Conservation (phyloP, 92 coral and sea anemone genomes). For the Actinernus sp. region DNA sequence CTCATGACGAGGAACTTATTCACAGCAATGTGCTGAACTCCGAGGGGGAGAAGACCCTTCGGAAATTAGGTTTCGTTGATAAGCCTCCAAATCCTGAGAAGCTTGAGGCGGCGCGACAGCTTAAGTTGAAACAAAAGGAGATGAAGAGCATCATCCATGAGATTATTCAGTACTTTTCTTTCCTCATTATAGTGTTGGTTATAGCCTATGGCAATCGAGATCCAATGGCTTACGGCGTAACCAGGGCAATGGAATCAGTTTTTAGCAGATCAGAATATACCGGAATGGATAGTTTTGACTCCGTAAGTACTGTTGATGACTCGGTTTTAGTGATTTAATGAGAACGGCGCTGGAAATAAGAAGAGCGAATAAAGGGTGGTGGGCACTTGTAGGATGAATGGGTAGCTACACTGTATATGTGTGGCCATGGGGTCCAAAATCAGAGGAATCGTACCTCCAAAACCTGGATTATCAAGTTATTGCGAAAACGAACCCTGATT, state of each 20-base stretch:
- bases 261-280: slow-evolving; percentile 74
- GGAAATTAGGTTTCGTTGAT: slow-evolving; percentile 79
- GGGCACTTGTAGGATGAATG: no score
- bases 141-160: slow-evolving; percentile 91
- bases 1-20: slow-evolving; percentile 83
- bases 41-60: slow-evolving; percentile 78
- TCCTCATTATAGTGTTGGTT: slow-evolving; percentile 72
- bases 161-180: slow-evolving; percentile 79
- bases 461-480: no score
- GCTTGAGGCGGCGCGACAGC: slow-evolving; percentile 80
- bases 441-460: no score
- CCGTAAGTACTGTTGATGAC: no score
- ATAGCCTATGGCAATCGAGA: slow-evolving; percentile 96
- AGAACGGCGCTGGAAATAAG: background rate
- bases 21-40: slow-evolving; percentile 64
- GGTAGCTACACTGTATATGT: no score
- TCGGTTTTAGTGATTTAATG: background rate
- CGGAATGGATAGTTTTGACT: slow-evolving; percentile 53
- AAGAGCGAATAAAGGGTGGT: background rate
- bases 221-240: slow-evolving; percentile 84
- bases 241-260: slow-evolving; percentile 72
- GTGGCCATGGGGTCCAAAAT: no score
- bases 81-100: slow-evolving; percentile 94
- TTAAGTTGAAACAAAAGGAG: slow-evolving; percentile 79
- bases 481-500: no score